These are phyloP conservation scores for Setophaga coronata DNA, from an alignment of 2,113 vertebrate genomes.

Conservation along the genomic window DNA sequence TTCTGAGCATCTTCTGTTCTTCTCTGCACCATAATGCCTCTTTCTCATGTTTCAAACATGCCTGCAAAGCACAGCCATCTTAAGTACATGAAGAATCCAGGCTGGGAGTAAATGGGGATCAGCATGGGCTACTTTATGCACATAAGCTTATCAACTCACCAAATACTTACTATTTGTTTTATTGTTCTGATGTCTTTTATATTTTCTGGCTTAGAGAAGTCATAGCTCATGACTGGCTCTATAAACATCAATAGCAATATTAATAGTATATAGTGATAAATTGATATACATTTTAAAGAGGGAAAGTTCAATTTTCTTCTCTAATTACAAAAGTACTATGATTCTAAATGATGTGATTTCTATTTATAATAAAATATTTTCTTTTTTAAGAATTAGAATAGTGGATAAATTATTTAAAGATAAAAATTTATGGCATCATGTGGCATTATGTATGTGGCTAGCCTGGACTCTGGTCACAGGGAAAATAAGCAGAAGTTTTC, in stretches of 20 bases:
- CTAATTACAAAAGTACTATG: neutral
- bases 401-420: neutral
- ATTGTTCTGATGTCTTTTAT: neutral
- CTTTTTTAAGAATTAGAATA: neutral
- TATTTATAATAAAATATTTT: neutral
- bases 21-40: neutral
- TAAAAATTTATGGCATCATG: neutral
- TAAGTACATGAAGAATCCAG: neutral
- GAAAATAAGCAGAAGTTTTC: neutral
- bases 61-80: neutral
- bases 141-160: neutral
- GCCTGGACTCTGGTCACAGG: too few relatives aligned
- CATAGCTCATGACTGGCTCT: neutral
- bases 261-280: neutral
- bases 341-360: neutral
- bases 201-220: neutral
- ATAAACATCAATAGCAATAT: neutral
- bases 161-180: neutral
- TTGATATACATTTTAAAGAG: neutral
- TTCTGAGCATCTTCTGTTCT: neutral
- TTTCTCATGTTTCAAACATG: neutral
- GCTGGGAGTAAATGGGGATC: neutral
- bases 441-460: neutral
- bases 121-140: neutral
- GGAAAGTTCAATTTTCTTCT: neutral